phyloP scores from a whole-genome alignment of 2,888 invertebrate genomes.

The Thymelicus sylvestris region DNA sequence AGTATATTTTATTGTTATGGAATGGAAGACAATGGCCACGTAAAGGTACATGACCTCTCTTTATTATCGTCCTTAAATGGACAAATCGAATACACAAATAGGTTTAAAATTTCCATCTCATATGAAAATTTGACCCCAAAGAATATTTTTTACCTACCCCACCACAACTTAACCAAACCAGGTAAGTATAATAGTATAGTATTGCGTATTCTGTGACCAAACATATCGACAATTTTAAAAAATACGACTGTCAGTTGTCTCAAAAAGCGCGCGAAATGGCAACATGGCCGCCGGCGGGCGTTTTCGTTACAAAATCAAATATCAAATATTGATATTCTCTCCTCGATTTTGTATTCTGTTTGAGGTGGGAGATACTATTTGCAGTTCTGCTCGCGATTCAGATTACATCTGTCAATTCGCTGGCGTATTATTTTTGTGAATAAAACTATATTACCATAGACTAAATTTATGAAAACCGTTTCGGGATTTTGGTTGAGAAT shows the following conservation, averaged over 20 bases:
- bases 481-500: background rate
- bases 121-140: no score
- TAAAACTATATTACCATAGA: slow-evolving; percentile 47
- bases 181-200: no score
- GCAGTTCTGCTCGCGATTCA: slow-evolving; percentile 65
- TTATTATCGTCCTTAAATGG: no score
- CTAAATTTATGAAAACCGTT: slow-evolving; percentile 14
- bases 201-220: background rate
- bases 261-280: slow-evolving; percentile 47
- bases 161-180: no score
- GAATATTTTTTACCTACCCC: no score
- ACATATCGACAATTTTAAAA: slow-evolving; percentile 28
- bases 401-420: slow-evolving; percentile 61
- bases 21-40: no score
- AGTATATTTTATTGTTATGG: no score
- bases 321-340: slow-evolving; percentile 82
- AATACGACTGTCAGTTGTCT: slow-evolving; percentile 41
- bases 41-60: no score
- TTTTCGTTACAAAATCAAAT: slow-evolving; percentile 80
- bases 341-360: slow-evolving; percentile 78
- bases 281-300: slow-evolving; percentile 55
- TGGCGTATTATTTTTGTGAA: slow-evolving; percentile 50
- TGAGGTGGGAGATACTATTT: slow-evolving; percentile 80
- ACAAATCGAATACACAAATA: no score
- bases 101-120: no score